Conservation (phyloP, 2,888 invertebrate species). For the Trissoscelio sp. region DNA sequence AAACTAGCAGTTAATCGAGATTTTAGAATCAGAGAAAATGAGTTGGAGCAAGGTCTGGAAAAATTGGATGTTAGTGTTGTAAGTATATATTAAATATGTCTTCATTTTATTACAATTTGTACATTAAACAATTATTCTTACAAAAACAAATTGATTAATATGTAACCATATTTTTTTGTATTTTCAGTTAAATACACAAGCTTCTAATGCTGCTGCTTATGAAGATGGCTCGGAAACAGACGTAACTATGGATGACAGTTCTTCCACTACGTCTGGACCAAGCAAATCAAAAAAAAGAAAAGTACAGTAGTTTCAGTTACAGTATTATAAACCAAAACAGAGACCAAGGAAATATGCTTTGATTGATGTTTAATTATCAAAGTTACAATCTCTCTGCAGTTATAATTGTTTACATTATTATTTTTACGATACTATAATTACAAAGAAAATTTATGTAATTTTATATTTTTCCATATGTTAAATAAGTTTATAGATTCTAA, state of each 20-base stretch:
- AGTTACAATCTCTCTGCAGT: too few species aligned
- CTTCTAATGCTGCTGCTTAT: background rate
- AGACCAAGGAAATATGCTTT: too few species aligned
- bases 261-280: background rate
- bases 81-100: constrained; percentile 51
- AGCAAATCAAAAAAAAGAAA: constrained; percentile 15
- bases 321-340: too few species aligned
- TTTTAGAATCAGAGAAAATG: constrained; percentile 86
- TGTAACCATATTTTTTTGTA: background rate
- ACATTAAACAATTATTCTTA: constrained; percentile 1
- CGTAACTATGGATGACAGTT: constrained; percentile 12
- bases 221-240: constrained; percentile 7
- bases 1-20: constrained; percentile 87
- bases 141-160: background rate
- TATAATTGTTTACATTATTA: too few species aligned
- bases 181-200: constrained; percentile 48
- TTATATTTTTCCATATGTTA: too few species aligned
- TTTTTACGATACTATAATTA: too few species aligned
- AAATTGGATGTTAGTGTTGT: constrained; percentile 79
- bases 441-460: too few species aligned
- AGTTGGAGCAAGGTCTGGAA: constrained; percentile 85
- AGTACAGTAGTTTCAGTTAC: constrained; percentile 1
- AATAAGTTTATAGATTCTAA: too few species aligned
- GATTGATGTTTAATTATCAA: too few species aligned
- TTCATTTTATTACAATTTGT: background rate